These are phyloP conservation scores for Pachydiplax longipennis DNA, from an alignment of 2,888 invertebrate species.

Conservation along the genomic window DNA sequence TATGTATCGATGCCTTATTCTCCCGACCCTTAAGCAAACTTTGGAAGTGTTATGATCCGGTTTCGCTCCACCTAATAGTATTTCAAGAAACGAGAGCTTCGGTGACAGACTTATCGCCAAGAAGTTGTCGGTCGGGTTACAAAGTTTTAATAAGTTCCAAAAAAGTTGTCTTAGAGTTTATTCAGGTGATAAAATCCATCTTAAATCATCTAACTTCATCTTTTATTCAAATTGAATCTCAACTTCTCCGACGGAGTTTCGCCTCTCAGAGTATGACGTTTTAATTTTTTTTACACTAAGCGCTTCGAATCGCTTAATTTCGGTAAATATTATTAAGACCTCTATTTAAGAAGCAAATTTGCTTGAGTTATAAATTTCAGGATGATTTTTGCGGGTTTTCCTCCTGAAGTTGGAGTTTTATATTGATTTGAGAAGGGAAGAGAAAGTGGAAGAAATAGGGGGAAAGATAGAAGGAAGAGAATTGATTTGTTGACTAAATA, in stretches of 20 bases:
- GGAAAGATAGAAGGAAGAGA: no score
- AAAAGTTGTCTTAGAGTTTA: neutral
- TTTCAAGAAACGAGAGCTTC: neutral
- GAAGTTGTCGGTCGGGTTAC: neutral
- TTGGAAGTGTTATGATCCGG: neutral
- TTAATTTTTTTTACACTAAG: no score
- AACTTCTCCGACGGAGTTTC: neutral
- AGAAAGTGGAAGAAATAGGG: no score
- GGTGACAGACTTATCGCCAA: neutral
- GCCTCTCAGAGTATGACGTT: neutral
- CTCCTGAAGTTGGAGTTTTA: no score
- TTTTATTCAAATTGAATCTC: neutral
- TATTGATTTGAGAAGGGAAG: no score
- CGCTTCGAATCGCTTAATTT: no score
- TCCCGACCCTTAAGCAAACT: neutral
- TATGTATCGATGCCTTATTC: neutral
- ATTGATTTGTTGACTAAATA: no score
- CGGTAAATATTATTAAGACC: no score
- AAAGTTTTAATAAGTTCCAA: neutral
- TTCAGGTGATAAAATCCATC: neutral
- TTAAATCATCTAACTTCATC: neutral
- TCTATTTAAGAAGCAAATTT: no score
- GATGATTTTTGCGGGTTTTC: no score
- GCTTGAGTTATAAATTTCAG: no score
- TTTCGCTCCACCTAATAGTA: neutral